Conservation (phyloP, 2,797 vertebrate species). For the Paratrypauchen microcephalus region DNA sequence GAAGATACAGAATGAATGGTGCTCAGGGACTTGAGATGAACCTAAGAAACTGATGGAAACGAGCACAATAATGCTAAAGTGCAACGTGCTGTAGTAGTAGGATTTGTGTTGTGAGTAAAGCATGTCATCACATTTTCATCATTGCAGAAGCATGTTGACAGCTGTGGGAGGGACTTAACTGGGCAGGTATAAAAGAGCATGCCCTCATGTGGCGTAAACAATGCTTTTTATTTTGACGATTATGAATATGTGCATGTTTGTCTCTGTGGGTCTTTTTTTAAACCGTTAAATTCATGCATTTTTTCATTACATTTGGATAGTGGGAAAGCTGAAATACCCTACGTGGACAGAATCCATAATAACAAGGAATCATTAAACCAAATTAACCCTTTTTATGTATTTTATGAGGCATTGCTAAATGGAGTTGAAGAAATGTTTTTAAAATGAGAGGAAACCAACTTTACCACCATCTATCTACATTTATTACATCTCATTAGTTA, state of each 20-base stretch:
- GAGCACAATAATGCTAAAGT: background rate
- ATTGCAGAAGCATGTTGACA: slow-evolving; percentile 45
- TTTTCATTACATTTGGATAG: background rate
- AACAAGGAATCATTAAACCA: background rate
- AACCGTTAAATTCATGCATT: background rate
- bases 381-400: background rate
- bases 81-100: slow-evolving; percentile 2
- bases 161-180: slow-evolving; percentile 32
- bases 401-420: background rate
- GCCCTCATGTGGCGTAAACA: background rate
- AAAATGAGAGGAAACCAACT: background rate
- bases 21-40: too few relatives aligned
- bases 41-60: background rate
- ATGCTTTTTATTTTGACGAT: background rate
- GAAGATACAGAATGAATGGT: background rate
- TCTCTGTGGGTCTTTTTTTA: too few relatives aligned
- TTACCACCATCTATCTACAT: background rate
- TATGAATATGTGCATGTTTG: background rate
- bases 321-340: background rate
- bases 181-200: slow-evolving; percentile 28
- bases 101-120: slow-evolving; percentile 45
- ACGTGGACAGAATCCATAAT: background rate
- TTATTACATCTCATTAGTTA: background rate
- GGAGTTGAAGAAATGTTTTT: background rate
- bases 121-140: slow-evolving; percentile 74